Evolutionary conservation across 37 sponge, comb jelly and placozoan genomes (phyloP), one percentile per base, ranked within the genome.

Genomic region (Lycopodina hypogea): DNA sequence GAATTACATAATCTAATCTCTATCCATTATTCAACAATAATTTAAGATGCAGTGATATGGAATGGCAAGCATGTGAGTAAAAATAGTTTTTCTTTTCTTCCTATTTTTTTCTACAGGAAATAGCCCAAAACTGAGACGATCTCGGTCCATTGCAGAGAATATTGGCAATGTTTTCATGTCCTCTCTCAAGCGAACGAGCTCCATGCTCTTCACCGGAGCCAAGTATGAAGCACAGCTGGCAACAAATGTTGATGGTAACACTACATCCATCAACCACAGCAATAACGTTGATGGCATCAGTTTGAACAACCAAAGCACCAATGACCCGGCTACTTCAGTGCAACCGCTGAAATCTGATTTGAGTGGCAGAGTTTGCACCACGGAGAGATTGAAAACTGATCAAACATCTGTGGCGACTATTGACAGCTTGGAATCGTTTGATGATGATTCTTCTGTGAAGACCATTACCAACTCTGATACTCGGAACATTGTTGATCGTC

Each of bases 381-480:
- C 39, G 17, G 36, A 38, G 36, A 35, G 3, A 70, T 35, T 17
- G 3, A 42, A 70, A 70, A n/a, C 22, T 3, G 41, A 9, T 9
- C 48, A 45, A 45, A 45, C 48, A 12, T 45, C 48, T 9, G 48
- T 45, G 48, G 48, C 9, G 48, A 45, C 48, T 45, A 9, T 45
- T 45, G 48, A 4, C 8, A 45, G 48, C 9, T 12, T 45, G 48
- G 48, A 9, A 45, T 45, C 48, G 48, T 45, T 4, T 9, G 48
- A 45, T 32, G 71, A 41, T n/a, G 29, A 62, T 28, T 82, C 75
- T 36, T 72, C 72, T n/a, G 48, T 71, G n/a, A 72, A 52, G 28
- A 82, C 75, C 0, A 53, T 74, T 1, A 63, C 56, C 7, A 64
- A 32, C 56, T 17, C 68, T 8, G 76, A 76, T 11, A n/a, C 71